phyloP scores from a whole-genome alignment of 2,797 vertebrate species.

The Alcedo quadribrachys region DNA sequence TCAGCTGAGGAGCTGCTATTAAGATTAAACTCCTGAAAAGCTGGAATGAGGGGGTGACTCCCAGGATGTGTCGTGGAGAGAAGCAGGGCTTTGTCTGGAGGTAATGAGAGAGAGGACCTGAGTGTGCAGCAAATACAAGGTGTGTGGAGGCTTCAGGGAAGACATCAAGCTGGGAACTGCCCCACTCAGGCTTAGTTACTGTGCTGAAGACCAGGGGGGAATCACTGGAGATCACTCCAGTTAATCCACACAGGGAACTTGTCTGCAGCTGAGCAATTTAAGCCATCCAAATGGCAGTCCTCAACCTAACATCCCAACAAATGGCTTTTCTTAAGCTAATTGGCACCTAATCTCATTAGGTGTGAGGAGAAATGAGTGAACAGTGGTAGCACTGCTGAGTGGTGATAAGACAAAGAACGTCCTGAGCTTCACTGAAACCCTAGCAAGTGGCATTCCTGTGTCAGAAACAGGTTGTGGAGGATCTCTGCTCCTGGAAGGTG shows the following conservation, averaged over 20 bases:
- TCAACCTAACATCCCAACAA: background rate
- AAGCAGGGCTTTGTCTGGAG: background rate
- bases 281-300: background rate
- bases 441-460: background rate
- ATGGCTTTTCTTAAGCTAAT: conserved; percentile 23
- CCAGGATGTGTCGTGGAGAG: background rate
- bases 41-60: background rate
- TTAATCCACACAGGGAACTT: background rate
- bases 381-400: background rate
- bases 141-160: background rate
- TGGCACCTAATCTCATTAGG: background rate
- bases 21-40: background rate
- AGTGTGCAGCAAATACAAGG: background rate
- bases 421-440: background rate
- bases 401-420: background rate
- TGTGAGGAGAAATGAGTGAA: background rate
- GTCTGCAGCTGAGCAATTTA: background rate
- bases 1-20: background rate
- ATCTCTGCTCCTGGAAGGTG: background rate
- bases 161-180: background rate
- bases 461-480: background rate
- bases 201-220: background rate
- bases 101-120: background rate
- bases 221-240: background rate
- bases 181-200: background rate